Percentiles rank a stretch among this genome's conserved stretches.
These are phyloP conservation scores for Hoplostethus mediterraneus DNA, from an alignment of 2,797 vertebrate genomes.

Conservation along the genomic window DNA sequence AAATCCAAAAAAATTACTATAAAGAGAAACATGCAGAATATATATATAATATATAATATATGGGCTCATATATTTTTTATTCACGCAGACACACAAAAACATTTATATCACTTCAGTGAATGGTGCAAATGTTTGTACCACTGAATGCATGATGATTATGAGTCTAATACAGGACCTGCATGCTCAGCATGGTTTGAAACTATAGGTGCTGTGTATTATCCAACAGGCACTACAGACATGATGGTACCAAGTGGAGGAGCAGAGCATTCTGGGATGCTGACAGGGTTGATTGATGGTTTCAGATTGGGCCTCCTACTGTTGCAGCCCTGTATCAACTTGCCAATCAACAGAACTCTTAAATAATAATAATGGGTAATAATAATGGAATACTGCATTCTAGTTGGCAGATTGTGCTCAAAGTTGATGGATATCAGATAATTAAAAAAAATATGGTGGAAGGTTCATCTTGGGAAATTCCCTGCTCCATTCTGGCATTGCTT, in stretches of 20 bases:
- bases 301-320: neutral
- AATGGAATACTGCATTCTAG: neutral
- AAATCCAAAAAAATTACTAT: too few species aligned
- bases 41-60: too few species aligned
- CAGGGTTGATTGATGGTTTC: conserved; percentile 17
- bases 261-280: conserved; percentile 17
- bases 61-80: too few species aligned
- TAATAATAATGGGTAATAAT: neutral
- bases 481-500: conserved; percentile 53
- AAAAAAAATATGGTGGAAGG: conserved; percentile 28
- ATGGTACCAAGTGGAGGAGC: neutral
- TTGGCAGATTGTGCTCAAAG: conserved; percentile 6
- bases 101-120: conserved; percentile 12
- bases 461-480: conserved; percentile 69
- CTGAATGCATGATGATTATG: conserved; percentile 1
- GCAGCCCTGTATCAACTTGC: neutral
- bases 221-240: neutral
- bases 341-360: conserved; percentile 5
- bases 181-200: neutral
- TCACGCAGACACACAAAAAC: too few species aligned
- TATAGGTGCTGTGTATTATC: neutral
- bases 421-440: conserved; percentile 47
- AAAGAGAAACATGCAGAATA: too few species aligned
- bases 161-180: neutral
- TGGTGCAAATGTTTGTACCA: neutral